Conservation (phyloP, 2,888 invertebrate genomes). For the Galerucella calmariensis region DNA sequence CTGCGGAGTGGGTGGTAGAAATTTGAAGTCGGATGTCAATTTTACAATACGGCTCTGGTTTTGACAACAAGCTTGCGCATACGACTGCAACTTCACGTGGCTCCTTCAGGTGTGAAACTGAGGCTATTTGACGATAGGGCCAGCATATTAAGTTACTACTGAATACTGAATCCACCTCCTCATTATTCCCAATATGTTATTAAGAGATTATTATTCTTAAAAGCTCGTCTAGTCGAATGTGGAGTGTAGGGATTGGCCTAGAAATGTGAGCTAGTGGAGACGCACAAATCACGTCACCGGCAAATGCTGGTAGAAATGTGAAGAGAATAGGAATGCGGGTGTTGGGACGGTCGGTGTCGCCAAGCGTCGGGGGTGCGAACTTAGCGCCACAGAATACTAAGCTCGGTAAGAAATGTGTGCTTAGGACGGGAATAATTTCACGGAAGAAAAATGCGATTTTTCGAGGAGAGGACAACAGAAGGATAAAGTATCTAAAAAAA, state of each 20-base stretch:
- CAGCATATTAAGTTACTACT: too few relatives aligned
- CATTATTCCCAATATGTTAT: too few relatives aligned
- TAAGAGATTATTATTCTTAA: too few relatives aligned
- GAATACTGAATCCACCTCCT: too few relatives aligned
- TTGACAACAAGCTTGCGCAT: too few relatives aligned
- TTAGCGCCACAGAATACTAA: conserved; percentile 61
- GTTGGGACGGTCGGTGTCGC: conserved; percentile 18
- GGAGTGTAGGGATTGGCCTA: not conserved
- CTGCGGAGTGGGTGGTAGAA: too few relatives aligned
- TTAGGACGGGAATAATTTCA: conserved; percentile 62
- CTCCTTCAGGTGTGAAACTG: too few relatives aligned
- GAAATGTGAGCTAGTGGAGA: conserved; percentile 50
- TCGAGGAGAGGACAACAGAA: conserved; percentile 51
- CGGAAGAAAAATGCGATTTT: conserved; percentile 61
- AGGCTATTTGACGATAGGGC: too few relatives aligned
- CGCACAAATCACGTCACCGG: conserved; percentile 65
- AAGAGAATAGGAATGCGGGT: conserved; percentile 64
- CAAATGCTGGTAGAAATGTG: conserved; percentile 64
- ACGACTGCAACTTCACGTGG: too few relatives aligned
- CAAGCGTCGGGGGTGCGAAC: conserved; percentile 56
- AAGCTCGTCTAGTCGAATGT: too few relatives aligned
- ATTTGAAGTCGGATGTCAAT: too few relatives aligned
- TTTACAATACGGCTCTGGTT: too few relatives aligned
- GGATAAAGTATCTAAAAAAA: conserved; percentile 47
- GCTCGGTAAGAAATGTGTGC: conserved; percentile 63